Evolutionary conservation across 2,113 vertebrate species (phyloP).

Genomic region (Pygathrix nemaeus): DNA sequence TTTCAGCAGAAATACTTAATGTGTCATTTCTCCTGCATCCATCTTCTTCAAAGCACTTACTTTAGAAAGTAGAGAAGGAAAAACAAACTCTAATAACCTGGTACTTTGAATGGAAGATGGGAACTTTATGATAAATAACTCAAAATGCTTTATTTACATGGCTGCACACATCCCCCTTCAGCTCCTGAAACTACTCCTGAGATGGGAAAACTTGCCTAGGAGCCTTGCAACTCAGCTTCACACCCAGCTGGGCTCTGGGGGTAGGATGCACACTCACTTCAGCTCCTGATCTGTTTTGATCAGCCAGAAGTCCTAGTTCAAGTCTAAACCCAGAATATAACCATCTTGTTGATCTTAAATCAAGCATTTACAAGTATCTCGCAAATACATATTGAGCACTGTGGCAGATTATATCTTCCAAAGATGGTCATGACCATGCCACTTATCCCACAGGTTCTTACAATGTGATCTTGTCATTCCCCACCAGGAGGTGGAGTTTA

Average conservation of each 20-base stretch:
- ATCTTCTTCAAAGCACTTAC: conserved; percentile 47
- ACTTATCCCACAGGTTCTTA: background rate
- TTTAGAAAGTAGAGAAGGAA: background rate
- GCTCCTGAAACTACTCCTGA: background rate
- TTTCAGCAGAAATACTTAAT: conserved; percentile 60
- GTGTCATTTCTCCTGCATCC: background rate
- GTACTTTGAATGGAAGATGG: background rate
- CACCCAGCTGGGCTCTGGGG: background rate
- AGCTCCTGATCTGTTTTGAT: background rate
- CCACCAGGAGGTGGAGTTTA: background rate
- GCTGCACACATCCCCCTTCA: background rate
- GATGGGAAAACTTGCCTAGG: background rate
- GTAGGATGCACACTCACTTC: background rate
- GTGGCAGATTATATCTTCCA: background rate
- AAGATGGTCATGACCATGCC: background rate
- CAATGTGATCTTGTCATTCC: background rate
- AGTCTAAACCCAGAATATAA: background rate
- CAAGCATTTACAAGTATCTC: background rate
- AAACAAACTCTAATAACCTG: conserved; percentile 44
- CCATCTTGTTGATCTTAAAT: background rate
- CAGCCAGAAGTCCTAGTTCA: background rate
- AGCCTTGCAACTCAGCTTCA: background rate
- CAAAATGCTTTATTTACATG: background rate
- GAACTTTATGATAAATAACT: conserved; percentile 33
- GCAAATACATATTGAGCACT: background rate